These are phyloP conservation scores for Diphyllodes magnificus DNA, from an alignment of 2,113 vertebrate genomes.

Conservation along the genomic window DNA sequence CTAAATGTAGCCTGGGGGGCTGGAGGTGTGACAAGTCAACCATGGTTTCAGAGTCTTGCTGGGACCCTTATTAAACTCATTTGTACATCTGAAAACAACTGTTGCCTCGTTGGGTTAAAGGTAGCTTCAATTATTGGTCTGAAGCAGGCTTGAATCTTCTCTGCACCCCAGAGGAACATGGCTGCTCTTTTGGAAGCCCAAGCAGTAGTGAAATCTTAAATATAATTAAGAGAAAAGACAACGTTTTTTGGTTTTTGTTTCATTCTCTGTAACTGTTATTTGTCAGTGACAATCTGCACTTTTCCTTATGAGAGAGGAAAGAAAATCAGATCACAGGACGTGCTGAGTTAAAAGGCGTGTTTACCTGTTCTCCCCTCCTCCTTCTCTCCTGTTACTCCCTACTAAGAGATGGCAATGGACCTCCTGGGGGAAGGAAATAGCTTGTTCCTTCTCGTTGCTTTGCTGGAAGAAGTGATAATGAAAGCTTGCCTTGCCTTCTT, in stretches of 20 bases:
- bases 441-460: not conserved
- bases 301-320: not conserved
- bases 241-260: not conserved
- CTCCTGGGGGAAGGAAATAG: not conserved
- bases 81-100: slow-evolving; percentile 39
- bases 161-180: fast-evolving
- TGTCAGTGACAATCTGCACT: not conserved
- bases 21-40: slow-evolving; percentile 45
- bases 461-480: not conserved
- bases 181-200: not conserved
- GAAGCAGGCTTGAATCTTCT: not conserved
- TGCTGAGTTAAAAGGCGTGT: not conserved
- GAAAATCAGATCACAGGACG: not conserved
- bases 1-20: slow-evolving; percentile 21
- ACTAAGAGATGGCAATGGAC: not conserved
- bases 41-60: slow-evolving; percentile 40
- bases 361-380: not conserved
- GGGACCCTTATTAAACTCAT: slow-evolving; percentile 61
- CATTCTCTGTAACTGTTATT: not conserved
- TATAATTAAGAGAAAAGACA: not conserved
- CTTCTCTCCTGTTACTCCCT: not conserved
- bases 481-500: not conserved
- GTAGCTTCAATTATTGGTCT: not conserved
- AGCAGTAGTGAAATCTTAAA: not conserved
- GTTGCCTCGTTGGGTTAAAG: slow-evolving; percentile 25